Base-by-base conservation (phyloP, 1,140 invertebrate genomes). In the Temnothorax curvispinosus region DNA sequence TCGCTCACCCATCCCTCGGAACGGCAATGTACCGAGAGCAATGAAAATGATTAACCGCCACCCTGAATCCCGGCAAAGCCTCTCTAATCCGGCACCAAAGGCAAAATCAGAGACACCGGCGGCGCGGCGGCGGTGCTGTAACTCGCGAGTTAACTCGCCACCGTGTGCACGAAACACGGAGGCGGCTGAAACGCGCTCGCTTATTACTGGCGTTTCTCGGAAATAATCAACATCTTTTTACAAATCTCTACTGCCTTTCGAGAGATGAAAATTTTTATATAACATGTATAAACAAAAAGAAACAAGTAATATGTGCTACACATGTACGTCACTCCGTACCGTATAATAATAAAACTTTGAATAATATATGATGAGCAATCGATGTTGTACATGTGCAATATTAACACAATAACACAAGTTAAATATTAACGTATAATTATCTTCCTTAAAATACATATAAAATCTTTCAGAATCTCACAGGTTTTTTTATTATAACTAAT, bases 51-150 rank as follows among this genome's bases (percentile, higher is more conserved):
- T 94, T 94, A 94, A 94, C 88, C 92, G 90, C 87, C 85, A 91
- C 41, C 82, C 90, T 87, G 92, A 93, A 93, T 94, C 89, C 91
- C 85, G 76, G 89, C 75, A 87, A 94, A 94, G 91, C 89, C 92
- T 86, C 88, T 92, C 87, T 93, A 93, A 95, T 94, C 91, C 92
- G 84, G 88, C 88, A 88, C 90, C 92, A 93, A 94, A 93, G 89
- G 91, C 89, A 90, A 93, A 88, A 93, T 94, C 90, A 91, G 87
- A 87, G 90, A 92, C 88, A 88, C 91, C 88, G 91, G 54, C 64
- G 52, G 52, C 27, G 62, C 75, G 85, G 88, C 88, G 91, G 54
- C 64, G 52, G 52, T 35, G 62, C 75, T 86, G 88, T 86, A 90
- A 89, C 89, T 88, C 75, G 84, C 82, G 90, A 75, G 58, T 92